Conservation (phyloP, 2,797 vertebrate genomes). For the Neosilurus hyrtlii region DNA sequence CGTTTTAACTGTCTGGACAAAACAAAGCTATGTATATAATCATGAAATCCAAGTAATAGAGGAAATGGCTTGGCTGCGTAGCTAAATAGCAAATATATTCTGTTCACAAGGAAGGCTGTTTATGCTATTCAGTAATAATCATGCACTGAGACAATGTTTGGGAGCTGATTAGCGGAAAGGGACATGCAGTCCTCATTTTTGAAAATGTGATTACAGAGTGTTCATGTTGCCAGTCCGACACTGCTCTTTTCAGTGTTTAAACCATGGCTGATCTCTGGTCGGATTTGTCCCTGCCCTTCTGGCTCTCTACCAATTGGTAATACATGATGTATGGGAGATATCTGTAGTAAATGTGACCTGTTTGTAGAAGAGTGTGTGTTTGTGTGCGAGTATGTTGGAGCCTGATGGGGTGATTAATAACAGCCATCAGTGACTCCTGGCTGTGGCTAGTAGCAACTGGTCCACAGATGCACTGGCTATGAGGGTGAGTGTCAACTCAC, state of each 20-base stretch:
- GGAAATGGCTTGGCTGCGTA: constrained; percentile 1
- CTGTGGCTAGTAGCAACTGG: constrained; percentile 50
- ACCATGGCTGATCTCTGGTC: constrained; percentile 22
- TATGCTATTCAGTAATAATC: constrained; percentile 16
- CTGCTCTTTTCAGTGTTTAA: constrained; percentile 43
- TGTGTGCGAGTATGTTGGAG: constrained; percentile 31
- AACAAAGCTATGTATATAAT: not conserved
- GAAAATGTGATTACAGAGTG: constrained; percentile 37
- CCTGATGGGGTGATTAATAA: constrained; percentile 67
- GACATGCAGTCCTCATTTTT: not conserved
- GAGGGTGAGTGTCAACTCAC: constrained; percentile 41
- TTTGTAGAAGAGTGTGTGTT: constrained; percentile 44
- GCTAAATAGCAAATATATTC: constrained; percentile 11
- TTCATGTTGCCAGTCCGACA: constrained; percentile 18
- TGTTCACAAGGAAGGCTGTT: constrained; percentile 1
- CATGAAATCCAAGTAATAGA: not conserved
- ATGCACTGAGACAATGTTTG: not conserved
- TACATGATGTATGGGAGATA: constrained; percentile 54
- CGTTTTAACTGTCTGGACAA: not conserved
- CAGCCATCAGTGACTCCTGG: constrained; percentile 59
- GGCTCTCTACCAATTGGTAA: constrained; percentile 9
- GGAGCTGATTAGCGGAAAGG: not conserved
- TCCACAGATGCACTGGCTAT: constrained; percentile 47
- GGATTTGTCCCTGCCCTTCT: constrained; percentile 25
- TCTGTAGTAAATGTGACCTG: constrained; percentile 43